Evolutionary conservation across 2,113 vertebrate species (phyloP).

Genomic region (Chloebia gouldiae): DNA sequence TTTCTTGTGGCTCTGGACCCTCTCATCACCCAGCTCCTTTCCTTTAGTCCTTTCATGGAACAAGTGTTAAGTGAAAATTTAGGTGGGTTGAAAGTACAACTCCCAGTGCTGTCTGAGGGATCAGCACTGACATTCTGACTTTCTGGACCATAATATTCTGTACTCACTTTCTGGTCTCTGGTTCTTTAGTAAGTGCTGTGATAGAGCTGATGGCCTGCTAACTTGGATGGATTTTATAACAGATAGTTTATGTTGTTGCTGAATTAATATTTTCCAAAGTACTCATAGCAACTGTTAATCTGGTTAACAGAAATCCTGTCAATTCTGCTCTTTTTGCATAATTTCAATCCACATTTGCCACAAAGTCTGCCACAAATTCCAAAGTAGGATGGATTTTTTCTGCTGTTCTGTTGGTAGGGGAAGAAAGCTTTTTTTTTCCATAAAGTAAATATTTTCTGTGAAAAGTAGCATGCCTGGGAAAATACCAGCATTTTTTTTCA

Average conservation of each 20-base stretch:
- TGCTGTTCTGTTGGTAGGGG: background rate
- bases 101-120: background rate
- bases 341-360: background rate
- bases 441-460: background rate
- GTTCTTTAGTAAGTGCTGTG: background rate
- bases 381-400: background rate
- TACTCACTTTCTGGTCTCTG: background rate
- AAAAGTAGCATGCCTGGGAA: background rate
- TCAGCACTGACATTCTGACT: background rate
- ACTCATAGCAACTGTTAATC: background rate
- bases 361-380: background rate
- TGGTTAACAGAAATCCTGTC: background rate
- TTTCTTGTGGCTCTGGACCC: conserved; percentile 84
- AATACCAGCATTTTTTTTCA: background rate
- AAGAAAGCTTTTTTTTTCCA: background rate
- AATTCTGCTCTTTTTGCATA: background rate
- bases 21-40: conserved; percentile 83
- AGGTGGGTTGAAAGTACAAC: conserved; percentile 70
- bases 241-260: background rate
- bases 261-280: background rate
- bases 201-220: background rate
- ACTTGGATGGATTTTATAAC: background rate
- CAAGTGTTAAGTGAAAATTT: conserved; percentile 73
- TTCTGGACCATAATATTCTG: background rate
- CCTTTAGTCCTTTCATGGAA: conserved; percentile 80